Conservation (phyloP, 2,888 invertebrate species). For the Yponomeuta malinellus region DNA sequence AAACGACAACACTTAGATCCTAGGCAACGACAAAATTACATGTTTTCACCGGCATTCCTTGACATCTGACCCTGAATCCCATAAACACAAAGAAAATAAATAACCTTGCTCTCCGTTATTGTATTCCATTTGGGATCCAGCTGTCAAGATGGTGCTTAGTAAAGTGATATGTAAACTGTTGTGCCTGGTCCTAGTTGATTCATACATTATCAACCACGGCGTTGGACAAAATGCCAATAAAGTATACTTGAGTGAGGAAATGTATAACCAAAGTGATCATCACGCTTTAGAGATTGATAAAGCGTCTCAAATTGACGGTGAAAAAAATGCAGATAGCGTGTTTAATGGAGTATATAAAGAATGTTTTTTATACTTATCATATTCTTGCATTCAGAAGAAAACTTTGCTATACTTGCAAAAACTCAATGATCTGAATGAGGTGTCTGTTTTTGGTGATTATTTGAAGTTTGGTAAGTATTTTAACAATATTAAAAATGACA, state of each 20-base stretch:
- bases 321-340: constrained; percentile 41
- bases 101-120: constrained; percentile 35
- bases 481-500: background rate
- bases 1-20: constrained; percentile 23
- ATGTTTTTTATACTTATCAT: constrained; percentile 74
- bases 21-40: constrained; percentile 37
- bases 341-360: constrained; percentile 71
- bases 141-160: constrained; percentile 37
- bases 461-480: constrained; percentile 67
- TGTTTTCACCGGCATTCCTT: constrained; percentile 48
- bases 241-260: background rate
- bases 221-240: background rate
- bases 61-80: constrained; percentile 53
- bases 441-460: constrained; percentile 72
- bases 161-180: constrained; percentile 31
- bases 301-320: constrained; percentile 16
- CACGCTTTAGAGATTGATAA: constrained; percentile 5
- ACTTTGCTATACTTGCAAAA: constrained; percentile 73
- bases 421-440: constrained; percentile 68
- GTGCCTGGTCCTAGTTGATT: constrained; percentile 28
- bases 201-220: constrained; percentile 21
- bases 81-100: constrained; percentile 60
- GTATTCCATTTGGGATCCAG: constrained; percentile 45
- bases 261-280: constrained; percentile 1
- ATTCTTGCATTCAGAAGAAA: constrained; percentile 74